These are phyloP conservation scores for Mionectes olivaceus DNA, from an alignment of 2,797 vertebrate genomes.

Conservation along the genomic window DNA sequence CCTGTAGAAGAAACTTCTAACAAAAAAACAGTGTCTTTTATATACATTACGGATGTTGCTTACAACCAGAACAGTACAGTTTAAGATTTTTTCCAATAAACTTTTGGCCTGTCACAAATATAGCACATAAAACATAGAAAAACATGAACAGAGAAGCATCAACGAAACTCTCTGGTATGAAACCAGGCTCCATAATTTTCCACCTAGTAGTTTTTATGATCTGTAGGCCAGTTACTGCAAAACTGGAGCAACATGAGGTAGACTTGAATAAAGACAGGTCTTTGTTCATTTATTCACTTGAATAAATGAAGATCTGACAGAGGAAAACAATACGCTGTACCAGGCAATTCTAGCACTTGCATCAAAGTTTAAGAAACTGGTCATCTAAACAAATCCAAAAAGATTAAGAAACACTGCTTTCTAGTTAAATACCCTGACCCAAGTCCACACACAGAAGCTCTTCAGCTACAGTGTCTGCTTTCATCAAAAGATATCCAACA, in stretches of 20 bases:
- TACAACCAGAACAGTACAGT: background rate
- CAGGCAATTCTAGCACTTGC: background rate
- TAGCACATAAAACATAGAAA: background rate
- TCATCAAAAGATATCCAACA: background rate
- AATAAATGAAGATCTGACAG: background rate
- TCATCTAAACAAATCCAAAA: background rate
- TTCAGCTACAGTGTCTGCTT: background rate
- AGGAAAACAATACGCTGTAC: background rate
- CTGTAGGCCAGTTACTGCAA: background rate
- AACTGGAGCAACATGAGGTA: background rate
- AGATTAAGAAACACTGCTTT: background rate
- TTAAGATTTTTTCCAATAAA: background rate
- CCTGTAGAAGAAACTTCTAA: background rate
- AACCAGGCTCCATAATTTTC: background rate
- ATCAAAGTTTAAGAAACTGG: background rate
- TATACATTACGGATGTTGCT: background rate
- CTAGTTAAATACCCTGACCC: background rate
- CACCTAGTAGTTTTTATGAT: background rate
- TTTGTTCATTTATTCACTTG: background rate
- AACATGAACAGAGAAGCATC: background rate
- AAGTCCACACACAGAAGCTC: background rate
- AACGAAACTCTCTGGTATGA: background rate
- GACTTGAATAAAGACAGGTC: background rate
- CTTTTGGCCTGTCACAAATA: background rate
- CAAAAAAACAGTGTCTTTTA: background rate